phyloP scores from a whole-genome alignment of 92 coral and sea anemone genomes.

The Metridium senile region DNA sequence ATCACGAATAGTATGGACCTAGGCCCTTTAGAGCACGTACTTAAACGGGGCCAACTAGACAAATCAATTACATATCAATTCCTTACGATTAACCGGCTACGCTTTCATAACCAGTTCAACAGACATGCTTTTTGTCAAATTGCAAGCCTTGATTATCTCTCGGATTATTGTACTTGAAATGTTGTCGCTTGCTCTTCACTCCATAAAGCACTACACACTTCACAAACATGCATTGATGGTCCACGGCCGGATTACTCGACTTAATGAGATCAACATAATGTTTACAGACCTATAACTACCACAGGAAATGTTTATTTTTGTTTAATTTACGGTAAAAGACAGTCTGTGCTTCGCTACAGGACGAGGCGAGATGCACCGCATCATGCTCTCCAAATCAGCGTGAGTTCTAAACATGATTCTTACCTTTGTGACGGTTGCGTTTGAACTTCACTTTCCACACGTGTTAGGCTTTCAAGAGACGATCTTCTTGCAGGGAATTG shows the following conservation, averaged over 20 bases:
- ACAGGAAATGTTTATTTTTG: constrained; percentile 40
- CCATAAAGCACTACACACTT: constrained; percentile 7
- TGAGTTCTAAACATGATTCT: constrained; percentile 25
- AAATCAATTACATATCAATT: constrained; percentile 14
- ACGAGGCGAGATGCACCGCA: constrained; percentile 17
- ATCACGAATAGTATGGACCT: background rate
- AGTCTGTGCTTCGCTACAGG: constrained; percentile 15
- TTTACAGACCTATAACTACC: constrained; percentile 13
- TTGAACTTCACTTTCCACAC: constrained; percentile 29
- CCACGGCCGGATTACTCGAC: constrained; percentile 1
- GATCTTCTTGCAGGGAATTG: constrained; percentile 1
- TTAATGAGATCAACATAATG: constrained; percentile 31
- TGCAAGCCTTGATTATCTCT: constrained; percentile 25
- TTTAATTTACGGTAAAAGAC: background rate
- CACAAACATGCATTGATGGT: background rate
- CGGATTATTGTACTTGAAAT: constrained; percentile 37
- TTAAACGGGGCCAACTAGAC: constrained; percentile 5
- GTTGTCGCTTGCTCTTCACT: constrained; percentile 28
- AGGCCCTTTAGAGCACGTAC: background rate
- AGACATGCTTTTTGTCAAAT: constrained; percentile 34
- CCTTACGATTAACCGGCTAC: background rate
- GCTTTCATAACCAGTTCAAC: background rate
- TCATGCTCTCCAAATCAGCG: constrained; percentile 24
- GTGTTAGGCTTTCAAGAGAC: constrained; percentile 13
- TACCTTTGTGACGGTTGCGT: constrained; percentile 11